Evolutionary conservation across 1,140 invertebrate genomes (phyloP).

Genomic region (Macrobrachium nipponense): DNA sequence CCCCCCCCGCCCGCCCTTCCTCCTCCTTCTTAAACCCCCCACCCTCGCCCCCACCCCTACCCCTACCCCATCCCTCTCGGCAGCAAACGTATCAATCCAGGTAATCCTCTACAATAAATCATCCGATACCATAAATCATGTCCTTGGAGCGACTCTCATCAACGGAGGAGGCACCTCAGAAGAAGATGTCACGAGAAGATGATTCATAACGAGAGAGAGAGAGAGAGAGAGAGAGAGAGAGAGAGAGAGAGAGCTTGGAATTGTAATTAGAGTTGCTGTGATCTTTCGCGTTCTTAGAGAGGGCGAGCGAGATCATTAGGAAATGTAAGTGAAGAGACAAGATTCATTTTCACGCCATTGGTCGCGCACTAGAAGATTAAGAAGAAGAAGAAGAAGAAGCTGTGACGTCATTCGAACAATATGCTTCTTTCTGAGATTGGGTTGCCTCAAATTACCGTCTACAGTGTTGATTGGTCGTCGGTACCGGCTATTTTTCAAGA

Average conservation of each 20-base stretch:
- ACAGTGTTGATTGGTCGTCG: slow-evolving; percentile 14
- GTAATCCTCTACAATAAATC: no score
- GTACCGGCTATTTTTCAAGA: slow-evolving; percentile 16
- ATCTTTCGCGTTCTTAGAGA: neutral
- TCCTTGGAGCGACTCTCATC: no score
- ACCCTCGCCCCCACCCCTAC: neutral
- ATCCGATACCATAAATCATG: no score
- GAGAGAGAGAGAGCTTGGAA: neutral
- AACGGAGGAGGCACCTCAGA: neutral
- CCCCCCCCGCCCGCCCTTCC: neutral
- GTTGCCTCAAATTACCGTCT: neutral
- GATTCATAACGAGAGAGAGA: neutral
- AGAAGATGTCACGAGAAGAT: neutral
- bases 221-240: slow-evolving; percentile 23
- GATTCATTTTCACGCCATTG: neutral
- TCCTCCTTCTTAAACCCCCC: slow-evolving; percentile 7
- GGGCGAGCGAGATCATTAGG: neutral
- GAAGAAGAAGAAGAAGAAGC: no score
- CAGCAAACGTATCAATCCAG: neutral
- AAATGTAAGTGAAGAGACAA: neutral
- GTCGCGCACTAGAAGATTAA: no score
- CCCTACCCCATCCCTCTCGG: neutral
- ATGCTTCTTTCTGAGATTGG: slow-evolving; percentile 16
- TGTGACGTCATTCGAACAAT: slow-evolving; percentile 17
- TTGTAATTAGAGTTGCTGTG: neutral